Percentiles rank a stretch among this genome's conserved stretches.
phyloP scores from a whole-genome alignment of 1,140 invertebrate genomes.

The Drosophila paulistorum region DNA sequence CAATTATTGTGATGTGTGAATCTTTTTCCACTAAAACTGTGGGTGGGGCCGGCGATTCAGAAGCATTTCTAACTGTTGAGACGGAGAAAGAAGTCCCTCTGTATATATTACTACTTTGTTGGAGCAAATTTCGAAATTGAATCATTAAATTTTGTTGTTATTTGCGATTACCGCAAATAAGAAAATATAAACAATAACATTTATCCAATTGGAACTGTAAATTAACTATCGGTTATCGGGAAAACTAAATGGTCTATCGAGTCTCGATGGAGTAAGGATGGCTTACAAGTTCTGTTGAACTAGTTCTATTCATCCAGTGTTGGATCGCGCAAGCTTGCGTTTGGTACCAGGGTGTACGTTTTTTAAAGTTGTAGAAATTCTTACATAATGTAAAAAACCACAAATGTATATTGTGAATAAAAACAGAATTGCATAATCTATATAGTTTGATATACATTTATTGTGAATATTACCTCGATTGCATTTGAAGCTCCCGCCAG shows the following conservation, averaged over 20 bases:
- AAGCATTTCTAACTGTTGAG: no score
- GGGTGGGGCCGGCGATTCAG: not conserved
- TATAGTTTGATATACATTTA: no score
- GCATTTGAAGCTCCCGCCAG: no score
- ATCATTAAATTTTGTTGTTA: not conserved
- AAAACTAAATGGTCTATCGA: not conserved
- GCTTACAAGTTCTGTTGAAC: not conserved
- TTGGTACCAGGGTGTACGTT: no score
- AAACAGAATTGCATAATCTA: no score
- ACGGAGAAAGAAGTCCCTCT: not conserved
- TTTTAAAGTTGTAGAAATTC: no score
- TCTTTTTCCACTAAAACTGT: constrained; percentile 82
- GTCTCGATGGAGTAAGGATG: not conserved
- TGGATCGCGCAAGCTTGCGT: constrained; percentile 18
- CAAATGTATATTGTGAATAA: no score
- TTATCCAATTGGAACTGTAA: not conserved
- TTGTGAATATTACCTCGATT: no score
- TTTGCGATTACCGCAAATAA: not conserved
- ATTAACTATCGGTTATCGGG: no score
- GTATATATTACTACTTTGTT: not conserved
- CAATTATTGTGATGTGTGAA: constrained; percentile 88
- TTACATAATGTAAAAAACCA: not conserved
- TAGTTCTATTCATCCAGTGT: constrained; percentile 18
- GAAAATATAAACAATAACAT: not conserved
- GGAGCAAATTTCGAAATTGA: not conserved